Base-by-base conservation (phyloP, 1,140 invertebrate species). In the Ceratina calcarata region DNA sequence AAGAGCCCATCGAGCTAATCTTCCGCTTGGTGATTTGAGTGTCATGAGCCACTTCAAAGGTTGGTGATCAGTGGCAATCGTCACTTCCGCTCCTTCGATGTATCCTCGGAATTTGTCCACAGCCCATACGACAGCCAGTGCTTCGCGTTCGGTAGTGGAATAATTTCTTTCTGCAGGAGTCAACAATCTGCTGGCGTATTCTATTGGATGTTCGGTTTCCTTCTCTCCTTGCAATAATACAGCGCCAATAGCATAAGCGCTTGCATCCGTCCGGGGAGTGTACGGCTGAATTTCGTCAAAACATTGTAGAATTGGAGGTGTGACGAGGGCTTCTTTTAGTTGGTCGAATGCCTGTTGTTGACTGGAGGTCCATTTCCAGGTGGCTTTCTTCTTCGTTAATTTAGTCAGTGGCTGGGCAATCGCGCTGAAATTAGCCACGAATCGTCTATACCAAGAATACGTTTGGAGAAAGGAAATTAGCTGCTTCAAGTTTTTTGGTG, bases 1-100 rank as follows among this genome's bases (percentile, higher is more conserved):
- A 10, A 91, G 65, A 6, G 88, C 86, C 88, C 90, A 91, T 8
- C 88, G 27, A 1, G 82, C 83, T 16, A 92, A 27, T 12, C 90
- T 13, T 0, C 61, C 27, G 18, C 45, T 81, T 0, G 57, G 22
- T 2, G 71, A 15, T 22, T 51, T 71, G 0, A 64, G 24, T 0
- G 49, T 67, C 27, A 66, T 55, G 7, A 86, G 24, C 32, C 78
- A 86, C 2, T 45, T 27, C n/a, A 86, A 24, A 0, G 75, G 71
- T 55, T 69, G 37, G 32, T 86, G 76, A 60, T 86, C 81, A 0
- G 71, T 81, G 2, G 24, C n/a, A 0, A 86, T 16, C 0, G 12
- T 67, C 0, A 83, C 49, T 27, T 70, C 53, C 0, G 64, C 3
- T 2, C 66, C 79, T n/a, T 76, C 45, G 2, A 83, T 18, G 51